Evolutionary conservation across 2,797 vertebrate genomes (phyloP).

Genomic region (Apogon talboti): DNA sequence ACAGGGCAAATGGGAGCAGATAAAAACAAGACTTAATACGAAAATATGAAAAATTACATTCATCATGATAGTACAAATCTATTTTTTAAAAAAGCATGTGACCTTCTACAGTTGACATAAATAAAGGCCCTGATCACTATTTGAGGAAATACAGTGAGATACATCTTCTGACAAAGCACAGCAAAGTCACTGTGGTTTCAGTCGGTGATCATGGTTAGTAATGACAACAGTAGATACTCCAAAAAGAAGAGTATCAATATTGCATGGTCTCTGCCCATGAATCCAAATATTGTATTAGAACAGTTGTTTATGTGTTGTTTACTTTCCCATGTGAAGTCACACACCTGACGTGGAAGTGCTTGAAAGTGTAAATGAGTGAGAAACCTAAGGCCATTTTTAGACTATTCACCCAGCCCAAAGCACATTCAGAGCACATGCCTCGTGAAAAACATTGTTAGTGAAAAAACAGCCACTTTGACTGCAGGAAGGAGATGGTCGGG

Average conservation of each 20-base stretch:
- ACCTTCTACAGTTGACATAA: too few species aligned
- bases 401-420: constrained; percentile 33
- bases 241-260: constrained; percentile 25
- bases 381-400: constrained; percentile 20
- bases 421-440: constrained; percentile 43
- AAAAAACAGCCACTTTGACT: constrained; percentile 56
- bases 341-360: constrained; percentile 44
- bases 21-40: too few species aligned
- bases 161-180: constrained; percentile 8
- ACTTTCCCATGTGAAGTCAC: constrained; percentile 27
- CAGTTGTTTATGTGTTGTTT: constrained; percentile 9
- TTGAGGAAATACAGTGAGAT: too few species aligned
- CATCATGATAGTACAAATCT: too few species aligned
- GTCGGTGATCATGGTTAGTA: constrained; percentile 53
- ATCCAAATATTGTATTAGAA: constrained; percentile 18
- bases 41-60: too few species aligned
- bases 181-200: constrained; percentile 33
- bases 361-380: constrained; percentile 27
- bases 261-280: constrained; percentile 6
- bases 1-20: too few species aligned
- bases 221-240: constrained; percentile 14
- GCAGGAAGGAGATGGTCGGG: constrained; percentile 44
- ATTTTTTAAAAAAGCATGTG: too few species aligned
- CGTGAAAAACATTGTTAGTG: constrained; percentile 60
- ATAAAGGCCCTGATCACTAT: too few species aligned